These are phyloP conservation scores for Bombus consobrinus DNA, from an alignment of 1,140 invertebrate species.

Conservation along the genomic window DNA sequence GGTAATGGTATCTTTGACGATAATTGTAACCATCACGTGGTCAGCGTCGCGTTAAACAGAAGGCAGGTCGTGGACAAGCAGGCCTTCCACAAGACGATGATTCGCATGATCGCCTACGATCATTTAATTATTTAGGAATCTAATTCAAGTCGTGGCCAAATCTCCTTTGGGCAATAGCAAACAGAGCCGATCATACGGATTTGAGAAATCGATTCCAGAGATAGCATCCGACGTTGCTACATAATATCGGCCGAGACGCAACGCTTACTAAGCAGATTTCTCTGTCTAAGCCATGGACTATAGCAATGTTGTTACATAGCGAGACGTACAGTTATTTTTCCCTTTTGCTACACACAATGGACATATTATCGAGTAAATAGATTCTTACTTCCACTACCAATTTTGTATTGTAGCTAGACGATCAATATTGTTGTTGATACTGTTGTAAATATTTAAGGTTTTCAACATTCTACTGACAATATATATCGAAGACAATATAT, in stretches of 20 bases:
- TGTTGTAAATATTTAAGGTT: too few relatives aligned
- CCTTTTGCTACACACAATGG: background rate
- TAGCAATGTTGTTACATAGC: slow-evolving; percentile 42
- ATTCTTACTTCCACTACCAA: background rate
- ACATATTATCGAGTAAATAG: background rate
- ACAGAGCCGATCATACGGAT: slow-evolving; percentile 21
- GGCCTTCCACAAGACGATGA: background rate
- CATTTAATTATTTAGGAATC: slow-evolving; percentile 18
- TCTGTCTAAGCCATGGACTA: slow-evolving; percentile 59
- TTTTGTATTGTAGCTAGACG: too few relatives aligned
- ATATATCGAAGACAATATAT: too few relatives aligned
- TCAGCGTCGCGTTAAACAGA: background rate
- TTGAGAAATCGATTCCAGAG: slow-evolving; percentile 45
- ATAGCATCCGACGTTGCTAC: slow-evolving; percentile 32
- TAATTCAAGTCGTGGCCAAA: background rate
- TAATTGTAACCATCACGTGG: slow-evolving; percentile 14
- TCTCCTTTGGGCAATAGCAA: too few relatives aligned
- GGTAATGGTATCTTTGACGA: slow-evolving; percentile 34
- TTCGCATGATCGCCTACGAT: too few relatives aligned
- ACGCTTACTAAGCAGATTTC: slow-evolving; percentile 68
- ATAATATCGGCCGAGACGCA: slow-evolving; percentile 46
- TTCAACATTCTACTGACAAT: too few relatives aligned
- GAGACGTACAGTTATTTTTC: slow-evolving; percentile 8
- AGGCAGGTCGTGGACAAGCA: background rate
- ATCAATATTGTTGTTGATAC: too few relatives aligned